Evolutionary conservation across 2,888 invertebrate genomes (phyloP).

Genomic region (Yponomeuta malinellus): DNA sequence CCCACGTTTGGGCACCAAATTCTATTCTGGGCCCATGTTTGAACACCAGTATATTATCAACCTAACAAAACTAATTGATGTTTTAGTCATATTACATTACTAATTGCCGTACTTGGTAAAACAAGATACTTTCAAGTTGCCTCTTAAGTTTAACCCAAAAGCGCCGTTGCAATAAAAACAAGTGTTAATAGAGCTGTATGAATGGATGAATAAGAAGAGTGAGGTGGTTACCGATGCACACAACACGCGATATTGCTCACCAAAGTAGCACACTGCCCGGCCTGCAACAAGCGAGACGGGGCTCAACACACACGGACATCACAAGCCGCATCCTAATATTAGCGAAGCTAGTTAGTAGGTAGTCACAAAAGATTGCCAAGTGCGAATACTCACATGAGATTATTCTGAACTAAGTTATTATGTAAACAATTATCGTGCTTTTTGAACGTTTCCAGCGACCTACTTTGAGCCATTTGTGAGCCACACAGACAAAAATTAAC

Average conservation of each 20-base stretch:
- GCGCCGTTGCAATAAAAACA: slow-evolving; percentile 41
- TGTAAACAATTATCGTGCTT: too few relatives aligned
- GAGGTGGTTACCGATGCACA: slow-evolving; percentile 95
- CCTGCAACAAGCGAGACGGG: slow-evolving; percentile 80
- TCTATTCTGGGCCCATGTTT: slow-evolving; percentile 18
- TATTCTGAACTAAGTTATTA: too few relatives aligned
- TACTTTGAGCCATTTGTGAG: too few relatives aligned
- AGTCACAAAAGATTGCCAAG: slow-evolving; percentile 13
- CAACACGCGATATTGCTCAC: slow-evolving; percentile 97
- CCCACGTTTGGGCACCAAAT: not conserved
- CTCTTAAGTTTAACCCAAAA: not conserved
- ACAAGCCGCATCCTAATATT: slow-evolving; percentile 14
- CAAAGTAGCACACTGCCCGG: slow-evolving; percentile 95
- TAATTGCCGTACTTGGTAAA: too few relatives aligned
- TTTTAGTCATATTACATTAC: too few relatives aligned
- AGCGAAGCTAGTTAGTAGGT: slow-evolving; percentile 23
- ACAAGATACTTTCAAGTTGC: not conserved
- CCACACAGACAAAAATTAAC: too few relatives aligned
- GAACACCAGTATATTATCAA: not conserved
- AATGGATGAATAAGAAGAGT: slow-evolving; percentile 80
- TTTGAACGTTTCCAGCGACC: too few relatives aligned
- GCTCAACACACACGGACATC: slow-evolving; percentile 52
- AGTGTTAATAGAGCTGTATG: slow-evolving; percentile 64
- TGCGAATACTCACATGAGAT: too few relatives aligned
- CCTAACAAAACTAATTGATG: too few relatives aligned